Base-by-base conservation (phyloP, 1,140 invertebrate genomes). In the Rhopalosiphum maidis region DNA sequence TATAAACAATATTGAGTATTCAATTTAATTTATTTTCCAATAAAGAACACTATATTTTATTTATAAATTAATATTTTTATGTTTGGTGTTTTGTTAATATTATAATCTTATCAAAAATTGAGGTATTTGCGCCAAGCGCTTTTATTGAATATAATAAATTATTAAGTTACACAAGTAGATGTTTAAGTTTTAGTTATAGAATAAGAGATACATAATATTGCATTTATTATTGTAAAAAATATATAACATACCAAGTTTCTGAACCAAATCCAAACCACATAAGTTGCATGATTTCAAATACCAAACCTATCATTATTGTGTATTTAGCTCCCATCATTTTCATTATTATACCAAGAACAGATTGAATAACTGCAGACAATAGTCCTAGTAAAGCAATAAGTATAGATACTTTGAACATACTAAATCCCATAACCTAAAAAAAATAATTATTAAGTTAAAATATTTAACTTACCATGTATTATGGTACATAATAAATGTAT, bases 381-480 rank as follows among this genome's bases (percentile, higher is more conserved):
- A 99, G 97, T 90, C 99, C 99, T 93, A 99, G 98, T 93, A 99
- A 97, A 94, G 99, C 99, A 95, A 99, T 99, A 95, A 99, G 99
- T 94, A 99, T 97, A 90, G 99, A 99, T 88, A 99, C 99, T 96
- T 98, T 98, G 95, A 98, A 97, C 94, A 97, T 97, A 94, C 97
- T 97, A 96, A 99, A 99, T 94, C 98, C 98, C 97, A 99, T 99
- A 94, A 99, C 96, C 97, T 97, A 95, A 77, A 95, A 95, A 51
- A 85, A 60, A 93, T 46, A 88, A 92, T 86, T 43, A 85, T 54
- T 0, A 55, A 90, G 25, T 54, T 46, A 48, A 30, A 48, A 30
- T 68, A 90, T 48, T 60, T 51, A n/a, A n/a, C n/a, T n/a, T n/a
- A n/a, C n/a, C n/a, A n/a, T n/a, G n/a, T n/a, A n/a, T n/a, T n/a